Conservation (phyloP, 2,113 vertebrate genomes). For the Microcebus griseorufus region DNA sequence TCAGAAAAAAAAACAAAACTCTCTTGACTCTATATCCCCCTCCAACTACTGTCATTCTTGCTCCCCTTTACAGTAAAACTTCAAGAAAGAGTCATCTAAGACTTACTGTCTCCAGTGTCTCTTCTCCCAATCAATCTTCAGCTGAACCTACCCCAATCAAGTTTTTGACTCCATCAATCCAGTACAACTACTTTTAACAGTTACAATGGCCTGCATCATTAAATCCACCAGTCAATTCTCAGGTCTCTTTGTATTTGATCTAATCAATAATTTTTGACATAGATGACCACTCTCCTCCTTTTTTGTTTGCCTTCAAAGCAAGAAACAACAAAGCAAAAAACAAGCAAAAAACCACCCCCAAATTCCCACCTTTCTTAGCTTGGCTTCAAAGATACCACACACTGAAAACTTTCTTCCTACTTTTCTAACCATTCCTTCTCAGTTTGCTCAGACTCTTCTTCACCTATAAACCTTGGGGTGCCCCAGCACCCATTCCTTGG, state of each 20-base stretch:
- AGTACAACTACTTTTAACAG: background rate
- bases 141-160: background rate
- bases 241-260: background rate
- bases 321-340: background rate
- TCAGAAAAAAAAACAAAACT: background rate
- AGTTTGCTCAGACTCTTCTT: background rate
- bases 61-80: background rate
- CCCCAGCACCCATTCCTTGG: background rate
- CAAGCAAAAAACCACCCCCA: too few relatives aligned
- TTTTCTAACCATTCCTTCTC: background rate
- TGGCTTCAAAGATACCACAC: background rate
- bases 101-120: background rate
- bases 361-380: background rate
- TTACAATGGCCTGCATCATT: background rate
- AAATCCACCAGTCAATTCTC: background rate
- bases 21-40: background rate
- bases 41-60: background rate
- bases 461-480: background rate
- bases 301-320: background rate
- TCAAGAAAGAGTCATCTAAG: background rate
- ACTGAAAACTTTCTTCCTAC: background rate
- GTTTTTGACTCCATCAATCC: background rate
- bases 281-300: background rate
- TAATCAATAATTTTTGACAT: background rate
- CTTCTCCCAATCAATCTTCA: background rate